These are phyloP conservation scores for Archips xylosteana DNA, from an alignment of 2,888 invertebrate genomes.

Conservation along the genomic window DNA sequence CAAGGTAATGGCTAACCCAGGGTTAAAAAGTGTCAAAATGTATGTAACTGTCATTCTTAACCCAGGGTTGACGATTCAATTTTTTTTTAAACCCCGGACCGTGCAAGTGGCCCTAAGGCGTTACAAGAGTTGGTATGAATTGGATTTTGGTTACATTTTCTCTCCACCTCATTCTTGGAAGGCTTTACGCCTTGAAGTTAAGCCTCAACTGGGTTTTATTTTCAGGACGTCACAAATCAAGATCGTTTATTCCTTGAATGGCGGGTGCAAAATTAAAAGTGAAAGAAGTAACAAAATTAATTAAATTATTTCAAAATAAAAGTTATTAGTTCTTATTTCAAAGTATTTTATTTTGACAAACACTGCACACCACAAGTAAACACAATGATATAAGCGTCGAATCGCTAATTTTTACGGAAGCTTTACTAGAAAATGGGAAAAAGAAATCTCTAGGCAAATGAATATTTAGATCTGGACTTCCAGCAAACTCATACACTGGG, in stretches of 20 bases:
- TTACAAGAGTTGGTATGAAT: not conserved
- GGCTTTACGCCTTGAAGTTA: not conserved
- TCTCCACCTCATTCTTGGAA: not conserved
- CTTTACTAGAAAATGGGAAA: constrained; percentile 86
- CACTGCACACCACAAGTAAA: constrained; percentile 40
- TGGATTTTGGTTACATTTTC: constrained; percentile 12
- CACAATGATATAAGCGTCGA: constrained; percentile 40
- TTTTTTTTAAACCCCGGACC: too few species aligned
- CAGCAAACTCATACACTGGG: constrained; percentile 72
- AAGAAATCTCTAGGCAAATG: constrained; percentile 90
- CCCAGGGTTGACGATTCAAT: too few species aligned
- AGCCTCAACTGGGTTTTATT: constrained; percentile 67
- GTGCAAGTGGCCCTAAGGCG: too few species aligned
- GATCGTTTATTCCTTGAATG: constrained; percentile 68
- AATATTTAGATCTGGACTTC: constrained; percentile 87
- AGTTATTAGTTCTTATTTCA: constrained; percentile 76
- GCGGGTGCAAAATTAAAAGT: constrained; percentile 78
- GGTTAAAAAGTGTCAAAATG: too few species aligned
- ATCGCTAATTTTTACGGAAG: constrained; percentile 39
- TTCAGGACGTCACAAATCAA: constrained; percentile 75
- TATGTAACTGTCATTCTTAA: too few species aligned
- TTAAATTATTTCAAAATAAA: constrained; percentile 84
- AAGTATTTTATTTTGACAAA: constrained; percentile 74
- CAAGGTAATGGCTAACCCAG: too few species aligned
- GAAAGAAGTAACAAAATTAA: constrained; percentile 80